Conservation (phyloP, 2,113 vertebrate genomes). For the Taurulus bubalis region DNA sequence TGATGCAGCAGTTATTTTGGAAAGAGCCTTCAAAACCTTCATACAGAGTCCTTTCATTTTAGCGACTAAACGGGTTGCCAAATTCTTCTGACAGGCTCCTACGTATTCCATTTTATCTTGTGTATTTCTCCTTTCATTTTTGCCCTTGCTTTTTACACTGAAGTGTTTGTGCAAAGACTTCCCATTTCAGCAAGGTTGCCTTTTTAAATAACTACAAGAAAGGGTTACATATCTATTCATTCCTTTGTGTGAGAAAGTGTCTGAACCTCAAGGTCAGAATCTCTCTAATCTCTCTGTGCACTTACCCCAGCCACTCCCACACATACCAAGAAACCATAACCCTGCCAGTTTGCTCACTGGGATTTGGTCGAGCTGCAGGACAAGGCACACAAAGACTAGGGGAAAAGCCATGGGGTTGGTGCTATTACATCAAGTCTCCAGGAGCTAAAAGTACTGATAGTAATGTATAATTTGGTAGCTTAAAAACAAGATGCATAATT, state of each 20-base stretch:
- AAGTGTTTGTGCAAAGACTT: constrained; percentile 18
- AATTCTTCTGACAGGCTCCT: neutral
- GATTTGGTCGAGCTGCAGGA: constrained; percentile 41
- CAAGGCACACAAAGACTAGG: constrained; percentile 38
- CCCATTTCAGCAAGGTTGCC: neutral
- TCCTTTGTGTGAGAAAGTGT: constrained; percentile 66
- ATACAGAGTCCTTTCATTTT: neutral
- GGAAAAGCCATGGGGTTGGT: constrained; percentile 9
- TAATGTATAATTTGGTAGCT: neutral
- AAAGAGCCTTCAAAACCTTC: neutral
- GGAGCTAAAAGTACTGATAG: neutral
- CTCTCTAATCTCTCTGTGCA: constrained; percentile 61
- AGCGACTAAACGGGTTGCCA: neutral
- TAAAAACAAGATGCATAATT: neutral
- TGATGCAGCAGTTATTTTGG: constrained; percentile 17
- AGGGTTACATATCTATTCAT: constrained; percentile 38
- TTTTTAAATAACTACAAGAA: constrained; percentile 9
- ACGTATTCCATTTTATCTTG: constrained; percentile 5
- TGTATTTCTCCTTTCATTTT: neutral
- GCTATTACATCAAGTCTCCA: constrained; percentile 10
- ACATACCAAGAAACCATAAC: constrained; percentile 69
- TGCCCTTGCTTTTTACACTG: neutral
- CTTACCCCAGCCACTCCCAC: constrained; percentile 59
- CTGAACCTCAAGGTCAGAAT: constrained; percentile 71
- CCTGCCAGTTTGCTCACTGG: constrained; percentile 50